These are phyloP conservation scores for Tetragnatha versicolor DNA, from an alignment of 1,140 invertebrate species.

Conservation along the genomic window DNA sequence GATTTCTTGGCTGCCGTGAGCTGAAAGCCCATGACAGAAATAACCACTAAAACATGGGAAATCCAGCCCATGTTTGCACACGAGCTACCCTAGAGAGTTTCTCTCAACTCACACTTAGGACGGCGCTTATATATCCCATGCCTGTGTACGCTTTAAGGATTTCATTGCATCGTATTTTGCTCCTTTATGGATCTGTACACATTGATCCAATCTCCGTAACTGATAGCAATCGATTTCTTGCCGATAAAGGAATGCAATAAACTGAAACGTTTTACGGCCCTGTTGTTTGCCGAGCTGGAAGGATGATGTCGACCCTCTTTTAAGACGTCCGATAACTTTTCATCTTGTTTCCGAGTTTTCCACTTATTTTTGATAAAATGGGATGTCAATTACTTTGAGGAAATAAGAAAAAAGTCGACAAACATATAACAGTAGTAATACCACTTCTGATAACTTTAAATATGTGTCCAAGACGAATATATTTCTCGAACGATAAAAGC, in stretches of 20 bases:
- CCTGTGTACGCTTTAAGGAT: neutral
- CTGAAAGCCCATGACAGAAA: slow-evolving; percentile 23
- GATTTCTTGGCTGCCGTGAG: neutral
- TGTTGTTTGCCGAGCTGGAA: slow-evolving; percentile 4
- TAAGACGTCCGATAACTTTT: neutral
- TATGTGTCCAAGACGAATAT: no score
- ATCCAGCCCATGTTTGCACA: slow-evolving; percentile 34
- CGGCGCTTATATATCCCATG: slow-evolving; percentile 14
- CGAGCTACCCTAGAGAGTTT: slow-evolving; percentile 8
- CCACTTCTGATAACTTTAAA: no score
- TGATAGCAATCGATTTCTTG: neutral
- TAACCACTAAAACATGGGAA: slow-evolving; percentile 25
- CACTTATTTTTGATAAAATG: no score
- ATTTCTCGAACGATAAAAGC: no score
- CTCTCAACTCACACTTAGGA: neutral
- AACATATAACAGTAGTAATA: no score
- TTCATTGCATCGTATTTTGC: neutral
- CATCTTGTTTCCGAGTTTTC: no score
- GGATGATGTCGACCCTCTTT: neutral
- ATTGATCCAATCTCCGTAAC: slow-evolving; percentile 8
- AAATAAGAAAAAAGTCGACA: no score
- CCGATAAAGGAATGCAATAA: slow-evolving; percentile 2
- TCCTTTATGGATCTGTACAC: slow-evolving; percentile 6
- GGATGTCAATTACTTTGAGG: no score
- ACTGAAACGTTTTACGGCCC: neutral